phyloP scores from a whole-genome alignment of 2,797 vertebrate genomes.

The Acomys russatus region DNA sequence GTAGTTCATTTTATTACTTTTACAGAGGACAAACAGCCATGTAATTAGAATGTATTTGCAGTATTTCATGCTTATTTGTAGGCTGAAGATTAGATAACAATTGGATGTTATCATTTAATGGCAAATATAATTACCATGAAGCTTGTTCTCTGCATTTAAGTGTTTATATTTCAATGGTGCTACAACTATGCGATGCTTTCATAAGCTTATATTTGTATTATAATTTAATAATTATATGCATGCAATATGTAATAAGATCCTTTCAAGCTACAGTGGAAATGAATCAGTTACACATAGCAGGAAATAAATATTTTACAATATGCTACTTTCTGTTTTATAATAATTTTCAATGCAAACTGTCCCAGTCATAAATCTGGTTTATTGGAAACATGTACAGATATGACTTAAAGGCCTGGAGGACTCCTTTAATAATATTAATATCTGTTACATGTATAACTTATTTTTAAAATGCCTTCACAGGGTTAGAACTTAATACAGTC shows the following conservation, averaged over 20 bases:
- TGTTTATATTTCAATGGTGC: slow-evolving; percentile 68
- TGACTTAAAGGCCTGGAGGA: slow-evolving; percentile 39
- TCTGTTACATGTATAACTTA: slow-evolving; percentile 43
- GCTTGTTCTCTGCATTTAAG: slow-evolving; percentile 69
- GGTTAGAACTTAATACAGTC: slow-evolving; percentile 24
- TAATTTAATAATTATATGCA: slow-evolving; percentile 74
- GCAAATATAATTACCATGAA: slow-evolving; percentile 80
- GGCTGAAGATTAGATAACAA: slow-evolving; percentile 82
- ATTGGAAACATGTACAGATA: slow-evolving; percentile 17
- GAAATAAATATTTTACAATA: slow-evolving; percentile 71
- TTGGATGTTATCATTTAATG: slow-evolving; percentile 82
- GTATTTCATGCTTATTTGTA: slow-evolving; percentile 83
- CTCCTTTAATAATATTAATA: slow-evolving; percentile 53
- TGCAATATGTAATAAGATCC: slow-evolving; percentile 48
- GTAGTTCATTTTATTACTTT: slow-evolving; percentile 82
- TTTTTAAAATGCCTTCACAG: slow-evolving; percentile 59
- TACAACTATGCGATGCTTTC: slow-evolving; percentile 61
- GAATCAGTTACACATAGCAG: slow-evolving; percentile 36
- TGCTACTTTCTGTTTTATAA: slow-evolving; percentile 40
- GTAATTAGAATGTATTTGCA: slow-evolving; percentile 84
- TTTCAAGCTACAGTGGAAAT: slow-evolving; percentile 65
- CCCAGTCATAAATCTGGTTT: slow-evolving; percentile 46
- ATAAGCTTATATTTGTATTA: slow-evolving; percentile 64
- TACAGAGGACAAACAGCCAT: slow-evolving; percentile 83
- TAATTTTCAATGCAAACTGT: slow-evolving; percentile 68